Evolutionary conservation across 2,888 invertebrate genomes (phyloP).

Genomic region (Conistra vaccinii): DNA sequence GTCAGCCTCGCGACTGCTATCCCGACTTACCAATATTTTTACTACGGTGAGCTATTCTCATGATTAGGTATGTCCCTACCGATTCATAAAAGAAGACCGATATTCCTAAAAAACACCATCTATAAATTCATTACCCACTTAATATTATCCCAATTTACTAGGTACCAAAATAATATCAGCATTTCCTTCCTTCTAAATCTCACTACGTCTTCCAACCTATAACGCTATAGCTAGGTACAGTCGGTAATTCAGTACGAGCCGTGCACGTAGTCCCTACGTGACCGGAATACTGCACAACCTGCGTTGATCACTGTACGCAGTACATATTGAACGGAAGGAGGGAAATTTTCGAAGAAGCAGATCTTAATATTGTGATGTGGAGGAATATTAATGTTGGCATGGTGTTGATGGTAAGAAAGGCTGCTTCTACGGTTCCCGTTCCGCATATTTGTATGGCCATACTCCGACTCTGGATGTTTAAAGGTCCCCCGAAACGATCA

Average conservation of each 20-base stretch:
- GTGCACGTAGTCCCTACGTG: slow-evolving; percentile 70
- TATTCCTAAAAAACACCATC: slow-evolving; percentile 2
- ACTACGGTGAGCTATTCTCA: neutral
- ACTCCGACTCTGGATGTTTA: no score
- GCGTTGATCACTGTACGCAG: slow-evolving; percentile 62
- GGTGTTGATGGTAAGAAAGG: slow-evolving; percentile 4
- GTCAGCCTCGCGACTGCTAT: no score
- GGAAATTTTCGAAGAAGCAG: slow-evolving; percentile 56
- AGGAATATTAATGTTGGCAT: slow-evolving; percentile 45
- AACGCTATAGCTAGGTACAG: slow-evolving; percentile 48
- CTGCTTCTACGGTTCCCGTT: neutral
- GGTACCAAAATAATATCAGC: slow-evolving; percentile 60
- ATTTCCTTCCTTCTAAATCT: slow-evolving; percentile 53
- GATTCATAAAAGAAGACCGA: neutral
- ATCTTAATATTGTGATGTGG: slow-evolving; percentile 59
- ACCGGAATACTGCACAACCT: slow-evolving; percentile 66
- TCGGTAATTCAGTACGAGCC: slow-evolving; percentile 63
- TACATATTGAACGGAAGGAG: slow-evolving; percentile 61
- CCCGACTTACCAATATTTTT: neutral
- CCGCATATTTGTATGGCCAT: no score
- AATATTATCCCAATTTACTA: slow-evolving; percentile 44
- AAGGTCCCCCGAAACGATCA: no score
- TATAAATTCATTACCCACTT: slow-evolving; percentile 43
- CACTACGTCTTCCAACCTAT: slow-evolving; percentile 26
- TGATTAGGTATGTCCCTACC: neutral